These are phyloP conservation scores for Dendroctonus valens DNA, from an alignment of 1,140 invertebrate species.

Conservation along the genomic window DNA sequence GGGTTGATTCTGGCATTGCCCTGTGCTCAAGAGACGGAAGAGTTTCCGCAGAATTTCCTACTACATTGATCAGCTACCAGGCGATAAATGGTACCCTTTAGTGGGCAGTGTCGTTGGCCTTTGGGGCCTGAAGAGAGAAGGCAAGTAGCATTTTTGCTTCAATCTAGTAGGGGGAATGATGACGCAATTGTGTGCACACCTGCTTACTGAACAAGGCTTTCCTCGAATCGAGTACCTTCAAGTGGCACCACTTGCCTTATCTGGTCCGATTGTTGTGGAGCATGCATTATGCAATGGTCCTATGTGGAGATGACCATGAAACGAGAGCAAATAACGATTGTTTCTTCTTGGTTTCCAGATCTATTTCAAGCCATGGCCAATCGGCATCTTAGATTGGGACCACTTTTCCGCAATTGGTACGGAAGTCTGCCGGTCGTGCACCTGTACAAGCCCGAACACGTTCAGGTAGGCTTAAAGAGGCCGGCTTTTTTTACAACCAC, in stretches of 20 bases:
- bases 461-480: slow-evolving; percentile 55
- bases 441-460: slow-evolving; percentile 43
- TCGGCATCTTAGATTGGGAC: slow-evolving; percentile 34
- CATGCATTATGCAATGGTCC: neutral
- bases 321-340: slow-evolving; percentile 5
- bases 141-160: slow-evolving; percentile 9
- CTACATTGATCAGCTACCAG: slow-evolving; percentile 19
- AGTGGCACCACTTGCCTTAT: neutral
- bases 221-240: neutral
- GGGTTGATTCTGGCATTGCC: no score
- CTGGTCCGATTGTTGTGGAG: neutral
- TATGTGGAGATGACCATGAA: neutral
- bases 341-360: slow-evolving; percentile 7
- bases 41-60: neutral
- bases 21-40: no score
- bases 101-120: slow-evolving; percentile 23
- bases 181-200: neutral
- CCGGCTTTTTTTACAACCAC: no score
- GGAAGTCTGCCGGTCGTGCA: slow-evolving; percentile 39
- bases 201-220: neutral
- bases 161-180: neutral
- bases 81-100: slow-evolving; percentile 34
- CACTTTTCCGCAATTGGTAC: slow-evolving; percentile 41
- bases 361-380: neutral
- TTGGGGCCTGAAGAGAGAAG: slow-evolving; percentile 8